Evolutionary conservation across 2,888 invertebrate genomes (phyloP).

Genomic region (Seira musarum): DNA sequence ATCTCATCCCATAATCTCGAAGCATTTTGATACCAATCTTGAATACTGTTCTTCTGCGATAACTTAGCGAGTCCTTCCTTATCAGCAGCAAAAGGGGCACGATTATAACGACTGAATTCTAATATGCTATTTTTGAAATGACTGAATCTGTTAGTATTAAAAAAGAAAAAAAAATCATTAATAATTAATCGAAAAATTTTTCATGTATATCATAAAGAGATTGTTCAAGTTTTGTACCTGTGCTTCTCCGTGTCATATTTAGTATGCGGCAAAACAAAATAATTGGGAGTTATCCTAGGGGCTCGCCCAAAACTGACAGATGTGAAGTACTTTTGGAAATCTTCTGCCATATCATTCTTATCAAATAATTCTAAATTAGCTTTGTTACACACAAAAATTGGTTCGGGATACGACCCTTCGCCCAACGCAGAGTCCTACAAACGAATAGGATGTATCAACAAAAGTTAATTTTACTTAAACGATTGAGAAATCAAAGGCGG

Average conservation of each 20-base stretch:
- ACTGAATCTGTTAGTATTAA: constrained; percentile 48
- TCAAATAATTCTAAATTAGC: constrained; percentile 57
- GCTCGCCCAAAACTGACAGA: constrained; percentile 57
- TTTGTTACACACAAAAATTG: constrained; percentile 66
- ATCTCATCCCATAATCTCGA: constrained; percentile 64
- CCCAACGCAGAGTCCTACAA: constrained; percentile 66
- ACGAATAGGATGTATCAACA: not conserved
- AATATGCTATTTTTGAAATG: constrained; percentile 57
- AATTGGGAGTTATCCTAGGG: constrained; percentile 59
- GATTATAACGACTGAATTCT: constrained; percentile 60
- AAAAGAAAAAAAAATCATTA: too few relatives aligned
- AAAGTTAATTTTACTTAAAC: not conserved
- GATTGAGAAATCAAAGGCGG: constrained; percentile 3
- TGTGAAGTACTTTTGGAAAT: constrained; percentile 57
- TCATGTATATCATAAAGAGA: too few relatives aligned
- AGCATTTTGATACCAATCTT: constrained; percentile 62
- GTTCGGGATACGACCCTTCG: constrained; percentile 63
- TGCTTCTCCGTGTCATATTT: constrained; percentile 51
- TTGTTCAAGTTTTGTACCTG: too few relatives aligned
- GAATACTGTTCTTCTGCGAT: constrained; percentile 56
- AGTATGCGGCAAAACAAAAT: constrained; percentile 59
- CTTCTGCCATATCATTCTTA: constrained; percentile 31
- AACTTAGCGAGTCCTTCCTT: constrained; percentile 45
- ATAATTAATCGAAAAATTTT: too few relatives aligned
- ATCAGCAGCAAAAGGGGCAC: constrained; percentile 60